A percentile compares a stretch with the other conserved stretches of the same genome.
Evolutionary conservation across 2,888 invertebrate species (phyloP).

Genomic region (Mylabris sibirica): DNA sequence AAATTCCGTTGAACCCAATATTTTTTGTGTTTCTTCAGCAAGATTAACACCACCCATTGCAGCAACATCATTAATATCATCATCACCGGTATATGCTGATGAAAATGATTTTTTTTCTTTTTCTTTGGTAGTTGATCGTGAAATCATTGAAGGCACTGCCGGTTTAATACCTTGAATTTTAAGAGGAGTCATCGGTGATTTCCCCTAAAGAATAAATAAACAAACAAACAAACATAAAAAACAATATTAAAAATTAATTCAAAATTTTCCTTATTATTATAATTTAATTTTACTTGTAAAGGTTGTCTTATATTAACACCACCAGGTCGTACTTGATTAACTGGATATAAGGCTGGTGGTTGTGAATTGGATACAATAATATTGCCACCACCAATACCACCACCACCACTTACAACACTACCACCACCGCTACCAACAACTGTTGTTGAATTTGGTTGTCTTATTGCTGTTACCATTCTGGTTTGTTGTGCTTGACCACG

Average conservation of each 20-base stretch:
- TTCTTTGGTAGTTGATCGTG: slow-evolving; percentile 70
- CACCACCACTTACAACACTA: neutral
- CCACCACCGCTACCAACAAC: slow-evolving; percentile 7
- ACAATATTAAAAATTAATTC: neutral
- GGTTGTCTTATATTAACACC: slow-evolving; percentile 52
- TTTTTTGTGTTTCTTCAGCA: slow-evolving; percentile 94
- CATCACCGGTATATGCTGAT: slow-evolving; percentile 68
- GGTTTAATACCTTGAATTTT: slow-evolving; percentile 64
- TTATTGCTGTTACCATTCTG: slow-evolving; percentile 57
- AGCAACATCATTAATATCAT: slow-evolving; percentile 98
- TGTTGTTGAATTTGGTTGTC: slow-evolving; percentile 51
- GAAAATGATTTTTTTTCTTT: slow-evolving; percentile 77
- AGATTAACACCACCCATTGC: slow-evolving; percentile 99
- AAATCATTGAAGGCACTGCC: slow-evolving; percentile 64
- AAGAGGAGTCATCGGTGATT: slow-evolving; percentile 56
- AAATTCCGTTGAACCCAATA: slow-evolving; percentile 82
- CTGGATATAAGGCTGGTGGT: slow-evolving; percentile 60
- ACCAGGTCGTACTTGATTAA: slow-evolving; percentile 41
- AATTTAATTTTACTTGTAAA: slow-evolving; percentile 46
- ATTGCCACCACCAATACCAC: slow-evolving; percentile 32
- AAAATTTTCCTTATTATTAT: neutral
- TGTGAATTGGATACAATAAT: slow-evolving; percentile 60
- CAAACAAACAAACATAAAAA: neutral
- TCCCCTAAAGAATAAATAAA: slow-evolving; percentile 32
- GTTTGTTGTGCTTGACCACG: slow-evolving; percentile 54